phyloP scores from a whole-genome alignment of 2,797 vertebrate species.

The Sternarchorhynchus goeldii region DNA sequence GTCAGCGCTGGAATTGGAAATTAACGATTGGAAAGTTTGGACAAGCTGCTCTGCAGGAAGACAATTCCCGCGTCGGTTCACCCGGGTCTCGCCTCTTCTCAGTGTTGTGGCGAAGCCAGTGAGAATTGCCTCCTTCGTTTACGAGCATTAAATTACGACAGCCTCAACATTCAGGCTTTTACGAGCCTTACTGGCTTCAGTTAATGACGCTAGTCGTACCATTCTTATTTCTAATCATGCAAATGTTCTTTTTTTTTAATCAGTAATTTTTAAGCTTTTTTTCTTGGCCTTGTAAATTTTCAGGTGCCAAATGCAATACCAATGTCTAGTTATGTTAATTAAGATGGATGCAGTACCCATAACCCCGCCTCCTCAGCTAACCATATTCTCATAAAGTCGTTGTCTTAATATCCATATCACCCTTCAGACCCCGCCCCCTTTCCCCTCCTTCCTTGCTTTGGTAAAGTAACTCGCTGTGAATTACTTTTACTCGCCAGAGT shows the following conservation, averaged over 20 bases:
- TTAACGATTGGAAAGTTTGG: slow-evolving; percentile 33
- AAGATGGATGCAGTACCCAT: background rate
- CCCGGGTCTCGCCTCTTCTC: background rate
- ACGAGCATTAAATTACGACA: background rate
- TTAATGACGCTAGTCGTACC: slow-evolving; percentile 1
- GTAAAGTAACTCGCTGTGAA: too few species aligned
- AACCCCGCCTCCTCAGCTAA: background rate
- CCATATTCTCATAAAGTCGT: background rate
- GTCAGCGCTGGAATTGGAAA: slow-evolving; percentile 7
- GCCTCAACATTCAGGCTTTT: background rate
- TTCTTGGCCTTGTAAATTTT: too few species aligned
- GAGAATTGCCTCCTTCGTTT: background rate
- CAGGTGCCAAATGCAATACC: too few species aligned
- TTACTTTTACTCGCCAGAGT: too few species aligned
- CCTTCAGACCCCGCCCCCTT: too few species aligned
- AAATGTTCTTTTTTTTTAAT: too few species aligned
- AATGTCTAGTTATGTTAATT: background rate
- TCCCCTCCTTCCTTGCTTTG: too few species aligned
- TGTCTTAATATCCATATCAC: too few species aligned
- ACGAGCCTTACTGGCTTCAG: background rate
- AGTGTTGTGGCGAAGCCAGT: background rate
- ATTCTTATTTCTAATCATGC: background rate
- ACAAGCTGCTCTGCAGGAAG: slow-evolving; percentile 20
- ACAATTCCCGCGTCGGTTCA: background rate
- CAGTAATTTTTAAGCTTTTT: too few species aligned